phyloP scores from a whole-genome alignment of 2,888 invertebrate genomes.

The Byasa hedistus region DNA sequence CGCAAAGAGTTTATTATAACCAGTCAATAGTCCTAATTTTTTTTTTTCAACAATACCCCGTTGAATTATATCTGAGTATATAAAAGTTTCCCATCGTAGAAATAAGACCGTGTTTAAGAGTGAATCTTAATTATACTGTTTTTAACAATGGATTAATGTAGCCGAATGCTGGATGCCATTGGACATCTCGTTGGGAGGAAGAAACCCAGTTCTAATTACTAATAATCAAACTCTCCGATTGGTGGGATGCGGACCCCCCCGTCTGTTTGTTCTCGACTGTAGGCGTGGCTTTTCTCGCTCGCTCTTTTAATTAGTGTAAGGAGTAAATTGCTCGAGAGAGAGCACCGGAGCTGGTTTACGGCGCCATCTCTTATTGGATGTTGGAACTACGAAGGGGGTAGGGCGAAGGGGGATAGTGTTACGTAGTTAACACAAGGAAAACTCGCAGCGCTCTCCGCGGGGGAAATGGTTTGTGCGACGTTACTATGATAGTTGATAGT shows the following conservation, averaged over 20 bases:
- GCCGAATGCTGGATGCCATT: constrained; percentile 72
- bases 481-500: constrained; percentile 62
- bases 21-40: too few species aligned
- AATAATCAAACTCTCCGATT: constrained; percentile 77
- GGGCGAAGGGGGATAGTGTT: constrained; percentile 66
- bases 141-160: constrained; percentile 49
- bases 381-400: constrained; percentile 62
- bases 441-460: constrained; percentile 72
- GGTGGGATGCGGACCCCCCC: constrained; percentile 66
- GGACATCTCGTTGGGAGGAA: constrained; percentile 74
- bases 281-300: constrained; percentile 75
- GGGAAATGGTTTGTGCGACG: constrained; percentile 73
- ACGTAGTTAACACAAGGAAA: constrained; percentile 76
- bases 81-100: constrained; percentile 1
- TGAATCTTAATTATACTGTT: constrained; percentile 32
- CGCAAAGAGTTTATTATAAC: constrained; percentile 3
- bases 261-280: constrained; percentile 74
- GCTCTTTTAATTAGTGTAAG: constrained; percentile 81
- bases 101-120: constrained; percentile 13
- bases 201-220: constrained; percentile 77
- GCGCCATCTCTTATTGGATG: constrained; percentile 78
- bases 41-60: constrained; percentile 1
- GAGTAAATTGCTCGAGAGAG: constrained; percentile 80
- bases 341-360: constrained; percentile 63
- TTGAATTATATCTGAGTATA: not conserved